phyloP scores from a whole-genome alignment of 2,888 invertebrate species.

The Perizoma flavofasciatum region DNA sequence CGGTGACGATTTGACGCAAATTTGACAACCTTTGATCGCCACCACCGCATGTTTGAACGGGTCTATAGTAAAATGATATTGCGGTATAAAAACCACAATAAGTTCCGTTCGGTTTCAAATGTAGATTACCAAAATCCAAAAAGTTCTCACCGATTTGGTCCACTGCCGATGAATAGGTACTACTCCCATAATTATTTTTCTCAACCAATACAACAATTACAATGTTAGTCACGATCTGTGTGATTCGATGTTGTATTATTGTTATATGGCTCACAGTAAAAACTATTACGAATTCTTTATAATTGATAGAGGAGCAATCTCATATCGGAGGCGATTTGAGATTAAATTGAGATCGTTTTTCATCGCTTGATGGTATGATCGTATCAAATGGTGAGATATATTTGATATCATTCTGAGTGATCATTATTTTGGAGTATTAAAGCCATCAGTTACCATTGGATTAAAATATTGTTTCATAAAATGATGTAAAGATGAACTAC shows the following conservation, averaged over 20 bases:
- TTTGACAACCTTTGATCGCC: no score
- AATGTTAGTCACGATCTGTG: slow-evolving; percentile 74
- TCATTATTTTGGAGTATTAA: slow-evolving; percentile 14
- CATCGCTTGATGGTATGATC: slow-evolving; percentile 27
- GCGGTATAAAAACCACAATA: slow-evolving; percentile 63
- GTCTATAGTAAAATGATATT: slow-evolving; percentile 45
- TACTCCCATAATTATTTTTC: slow-evolving; percentile 72
- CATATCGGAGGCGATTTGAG: slow-evolving; percentile 31
- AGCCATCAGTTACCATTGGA: slow-evolving; percentile 9
- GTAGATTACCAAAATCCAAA: slow-evolving; percentile 71
- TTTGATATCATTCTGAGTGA: slow-evolving; percentile 23
- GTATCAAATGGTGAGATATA: slow-evolving; percentile 26
- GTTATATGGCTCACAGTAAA: slow-evolving; percentile 60
- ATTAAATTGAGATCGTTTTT: slow-evolving; percentile 35
- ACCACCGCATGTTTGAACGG: no score
- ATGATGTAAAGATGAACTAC: background rate
- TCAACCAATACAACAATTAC: slow-evolving; percentile 78
- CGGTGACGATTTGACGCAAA: no score
- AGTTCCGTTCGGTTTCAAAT: slow-evolving; percentile 73
- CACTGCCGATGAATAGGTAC: slow-evolving; percentile 66
- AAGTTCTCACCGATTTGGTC: slow-evolving; percentile 80
- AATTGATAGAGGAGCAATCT: slow-evolving; percentile 54
- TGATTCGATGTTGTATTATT: slow-evolving; percentile 56
- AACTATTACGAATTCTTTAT: slow-evolving; percentile 60
- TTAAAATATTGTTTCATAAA: slow-evolving; percentile 13